A percentile compares a stretch with the other conserved stretches of the same genome.
These are phyloP conservation scores for Syrphus vitripennis DNA, from an alignment of 2,888 invertebrate species.

Conservation along the genomic window DNA sequence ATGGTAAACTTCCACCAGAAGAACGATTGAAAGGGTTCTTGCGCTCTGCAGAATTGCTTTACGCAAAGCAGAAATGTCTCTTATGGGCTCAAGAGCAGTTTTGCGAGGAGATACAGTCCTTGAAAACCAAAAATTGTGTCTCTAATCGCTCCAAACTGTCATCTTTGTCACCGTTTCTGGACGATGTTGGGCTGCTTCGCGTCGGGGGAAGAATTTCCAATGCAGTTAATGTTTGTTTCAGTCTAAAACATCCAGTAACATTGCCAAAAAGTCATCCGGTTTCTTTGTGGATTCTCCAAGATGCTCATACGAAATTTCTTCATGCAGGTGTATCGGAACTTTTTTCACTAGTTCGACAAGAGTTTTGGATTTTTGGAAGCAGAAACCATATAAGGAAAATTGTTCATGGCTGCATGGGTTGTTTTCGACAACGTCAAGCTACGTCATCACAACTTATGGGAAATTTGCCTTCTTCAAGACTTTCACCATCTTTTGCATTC, in stretches of 20 bases:
- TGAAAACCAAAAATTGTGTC: neutral
- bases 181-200: neutral
- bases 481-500: slow-evolving; percentile 14
- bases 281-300: neutral
- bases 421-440: slow-evolving; percentile 29
- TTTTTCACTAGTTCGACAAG: neutral
- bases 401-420: no score
- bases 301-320: neutral
- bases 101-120: neutral
- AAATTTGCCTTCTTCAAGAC: neutral
- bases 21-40: no score
- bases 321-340: neutral
- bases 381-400: slow-evolving; percentile 38
- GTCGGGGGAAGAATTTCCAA: slow-evolving; percentile 1
- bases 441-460: slow-evolving; percentile 18
- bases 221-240: neutral
- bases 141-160: neutral
- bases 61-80: neutral
- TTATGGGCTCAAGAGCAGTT: neutral
- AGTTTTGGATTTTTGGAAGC: slow-evolving; percentile 4
- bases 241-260: neutral
- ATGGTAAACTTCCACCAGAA: no score
- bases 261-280: neutral
- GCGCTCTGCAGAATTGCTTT: no score
- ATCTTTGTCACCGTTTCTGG: no score